Evolutionary conservation across 2,888 invertebrate species (phyloP), one percentile per base, ranked within the genome.

Genomic region (Andrena bucephala): DNA sequence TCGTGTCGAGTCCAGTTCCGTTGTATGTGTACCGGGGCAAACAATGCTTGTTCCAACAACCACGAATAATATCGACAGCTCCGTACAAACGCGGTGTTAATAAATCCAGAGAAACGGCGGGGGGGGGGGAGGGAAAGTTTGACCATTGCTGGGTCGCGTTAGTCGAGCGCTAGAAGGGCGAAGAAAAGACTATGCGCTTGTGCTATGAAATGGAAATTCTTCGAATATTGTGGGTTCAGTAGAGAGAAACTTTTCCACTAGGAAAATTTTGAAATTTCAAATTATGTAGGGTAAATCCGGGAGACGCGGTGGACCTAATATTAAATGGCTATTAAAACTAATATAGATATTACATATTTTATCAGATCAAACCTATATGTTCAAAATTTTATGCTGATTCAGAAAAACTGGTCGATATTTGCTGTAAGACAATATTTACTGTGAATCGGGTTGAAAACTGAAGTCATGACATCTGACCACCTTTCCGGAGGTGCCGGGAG

Each of bases 41-140:
- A 87, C 87, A 87, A 87, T 87, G 68, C 77, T 63, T 73, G 78
- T 79, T 70, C 81, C 86, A 68, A 71, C 57, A 42, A 66, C 71
- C 73, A 67, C 83, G 84, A 84, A 81, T 86, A 89, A 89, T 86
- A 89, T 89, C 85, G 87, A 87, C 85, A 89, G 85, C 78, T 76
- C 77, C 77, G 71, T 85, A 84, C 83, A 83, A 87, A 84, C 86
- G 74, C 67, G 78, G 67, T 33, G 72, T 70, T 75, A 69, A 84
- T 81, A 57, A 84, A 86, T 77, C 77, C 67, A 54, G 72, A 52
- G 63, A 81, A 8, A 36, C 33, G 73, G 65, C 31, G 20, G 20
- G 31, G 31, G n/a, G 57, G 73, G 20, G 20, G 31, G 31, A 13
- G 57, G 70, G 66, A 79, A 76, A 52, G 16, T 29, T 62, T 24